These are phyloP conservation scores for Gallirallus australis DNA, from an alignment of 2,797 vertebrate species.

Conservation along the genomic window DNA sequence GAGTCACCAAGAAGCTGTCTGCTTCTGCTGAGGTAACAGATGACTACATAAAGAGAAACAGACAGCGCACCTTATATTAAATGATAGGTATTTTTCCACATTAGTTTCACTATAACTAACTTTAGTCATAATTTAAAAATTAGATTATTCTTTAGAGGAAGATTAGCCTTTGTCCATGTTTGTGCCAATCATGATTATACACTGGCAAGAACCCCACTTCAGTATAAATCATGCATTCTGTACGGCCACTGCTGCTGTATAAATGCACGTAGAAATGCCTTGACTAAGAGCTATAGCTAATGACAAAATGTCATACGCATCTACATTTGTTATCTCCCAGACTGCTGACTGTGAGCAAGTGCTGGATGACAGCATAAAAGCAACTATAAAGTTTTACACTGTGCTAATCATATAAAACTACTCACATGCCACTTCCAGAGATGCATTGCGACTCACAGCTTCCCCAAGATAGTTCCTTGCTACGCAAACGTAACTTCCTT, in stretches of 20 bases:
- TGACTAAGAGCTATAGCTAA: background rate
- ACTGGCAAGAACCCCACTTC: background rate
- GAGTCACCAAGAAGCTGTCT: slow-evolving; percentile 43
- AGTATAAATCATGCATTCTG: background rate
- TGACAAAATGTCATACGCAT: background rate
- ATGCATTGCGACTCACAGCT: slow-evolving; percentile 96
- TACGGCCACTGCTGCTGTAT: background rate
- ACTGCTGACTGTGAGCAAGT: background rate
- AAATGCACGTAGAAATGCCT: background rate
- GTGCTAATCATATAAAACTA: slow-evolving; percentile 2
- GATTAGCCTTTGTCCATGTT: slow-evolving; percentile 8
- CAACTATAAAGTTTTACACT: background rate
- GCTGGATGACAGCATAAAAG: background rate
- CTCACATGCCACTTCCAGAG: slow-evolving; percentile 99
- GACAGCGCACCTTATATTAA: slow-evolving; percentile 36
- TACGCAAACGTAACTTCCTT: slow-evolving; percentile 96
- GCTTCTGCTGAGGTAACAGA: slow-evolving; percentile 56
- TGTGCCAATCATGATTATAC: slow-evolving; percentile 16
- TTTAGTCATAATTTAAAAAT: slow-evolving; percentile 39
- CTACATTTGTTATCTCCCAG: background rate
- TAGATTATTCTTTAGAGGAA: slow-evolving; percentile 49
- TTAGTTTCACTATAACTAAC: slow-evolving; percentile 26
- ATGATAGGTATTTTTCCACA: slow-evolving; percentile 44
- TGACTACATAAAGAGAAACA: slow-evolving; percentile 44
- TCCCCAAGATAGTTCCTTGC: slow-evolving; percentile 98